Base-by-base conservation (phyloP, 1,140 invertebrate genomes). In the Drosophila elegans region DNA sequence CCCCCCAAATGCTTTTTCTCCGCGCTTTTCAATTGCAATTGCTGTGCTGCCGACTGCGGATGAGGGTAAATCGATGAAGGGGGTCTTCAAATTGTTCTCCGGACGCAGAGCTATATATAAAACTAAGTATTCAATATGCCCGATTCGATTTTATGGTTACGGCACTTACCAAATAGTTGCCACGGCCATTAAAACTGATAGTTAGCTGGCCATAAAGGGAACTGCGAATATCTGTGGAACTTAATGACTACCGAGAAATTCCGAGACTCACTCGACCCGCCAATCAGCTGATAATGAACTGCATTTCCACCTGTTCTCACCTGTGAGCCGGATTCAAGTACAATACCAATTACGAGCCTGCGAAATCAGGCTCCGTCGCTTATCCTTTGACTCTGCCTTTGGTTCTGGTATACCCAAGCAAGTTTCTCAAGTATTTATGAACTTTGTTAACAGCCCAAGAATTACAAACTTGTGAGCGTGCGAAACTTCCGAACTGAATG, bases 401-500 rank as follows among this genome's bases (percentile, higher is more conserved):
- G 60, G 44, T 74, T 42, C 41, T 63, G 62, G 48, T 49, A 62
- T 78, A 52, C 53, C 82, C 79, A 62, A 54, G 61, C 61, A 79
- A 83, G 66, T 86, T 86, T 59, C 63, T 75, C 72, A 89, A 88
- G 84, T 88, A 88, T 88, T 88, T 88, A 88, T 88, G 84, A 88
- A 88, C 84, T 88, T 88, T 88, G 80, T 89, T 88, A 89, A 88
- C 84, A 80, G 84, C 81, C 84, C 78, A 88, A 89, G 84, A 88
- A 88, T 88, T 88, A 89, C 84, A 88, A 88, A 88, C 84, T 88
- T 84, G 80, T 74, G 55, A 69, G 73, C 62, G 67, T 55, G 80
- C 51, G 38, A 81, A 88, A 83, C 76, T 86, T 89, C 78, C 82
- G 45, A 62, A 64, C 64, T 71, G 80, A 88, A 88, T 88, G 84